Evolutionary conservation across 2,113 vertebrate species (phyloP), one percentile per base, ranked within the genome.

Genomic region (Phasianus colchicus): DNA sequence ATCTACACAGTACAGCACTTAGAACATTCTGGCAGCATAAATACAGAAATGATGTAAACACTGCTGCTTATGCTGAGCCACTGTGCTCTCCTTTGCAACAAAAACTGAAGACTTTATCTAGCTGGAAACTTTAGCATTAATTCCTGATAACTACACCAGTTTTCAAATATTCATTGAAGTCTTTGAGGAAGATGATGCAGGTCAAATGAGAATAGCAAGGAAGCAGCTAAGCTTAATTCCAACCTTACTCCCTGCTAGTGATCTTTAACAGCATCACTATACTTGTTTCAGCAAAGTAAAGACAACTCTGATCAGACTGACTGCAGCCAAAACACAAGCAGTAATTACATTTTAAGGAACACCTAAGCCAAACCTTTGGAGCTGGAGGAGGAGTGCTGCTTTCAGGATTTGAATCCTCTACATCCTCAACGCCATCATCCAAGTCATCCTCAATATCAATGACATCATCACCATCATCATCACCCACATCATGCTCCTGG

Each of bases 361-460:
- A 50, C 34, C 42, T 55, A 64, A 29, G 58, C 25, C 97, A 97
- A 96, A 99, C 99, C 97, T 99, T 99, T n/a, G 99, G 99, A 42
- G 94, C 71, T 57, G 97, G 87, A 30, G 98, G 95, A 50, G 98
- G 97, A 29, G 96, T 66, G 48, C 95, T 97, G 8, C 88, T 60
- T 48, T 98, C 97, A 9, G 98, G 96, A 29, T 98, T 98, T 16
- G 98, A 97, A 10, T 97, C 98, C 61, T 97, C 98, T 38, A 95
- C 96, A 1, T 97, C 97, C 58, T 98, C 95, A 64, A 98, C 96
- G 73, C 98, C 97, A 87, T 98, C 98, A 0, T 98, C 98, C 73
- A 99, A 90, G 47, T 99, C 98, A 55, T 99, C 98, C 81, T 98
- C 98, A 18, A 98, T 93, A 93, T 98, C 89, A 64, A 98, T 97